phyloP scores from a whole-genome alignment of 2,888 invertebrate species.

The Cheilosia pagana region DNA sequence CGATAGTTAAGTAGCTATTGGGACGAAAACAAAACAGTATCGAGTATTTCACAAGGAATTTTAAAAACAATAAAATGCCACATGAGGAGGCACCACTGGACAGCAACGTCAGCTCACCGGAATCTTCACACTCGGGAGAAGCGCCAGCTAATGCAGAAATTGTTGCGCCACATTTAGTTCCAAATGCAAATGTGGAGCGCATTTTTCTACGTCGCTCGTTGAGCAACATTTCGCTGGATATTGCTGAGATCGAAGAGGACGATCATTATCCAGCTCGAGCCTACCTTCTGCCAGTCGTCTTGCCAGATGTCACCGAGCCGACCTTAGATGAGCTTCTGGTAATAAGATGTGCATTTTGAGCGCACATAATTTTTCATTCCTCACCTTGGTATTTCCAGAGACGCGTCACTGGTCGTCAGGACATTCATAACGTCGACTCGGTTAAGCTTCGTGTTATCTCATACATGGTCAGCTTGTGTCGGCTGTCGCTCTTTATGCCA shows the following conservation, averaged over 20 bases:
- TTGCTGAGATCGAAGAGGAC: conserved; percentile 79
- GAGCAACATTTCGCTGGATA: conserved; percentile 76
- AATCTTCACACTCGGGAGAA: conserved; percentile 80
- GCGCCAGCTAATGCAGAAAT: conserved; percentile 50
- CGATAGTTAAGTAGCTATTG: conserved; percentile 18
- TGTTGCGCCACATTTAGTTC: conserved; percentile 33
- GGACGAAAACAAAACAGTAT: conserved; percentile 16
- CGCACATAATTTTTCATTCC: background rate
- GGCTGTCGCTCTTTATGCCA: conserved; percentile 87
- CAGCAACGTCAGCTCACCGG: conserved; percentile 79
- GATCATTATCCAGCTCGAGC: conserved; percentile 80
- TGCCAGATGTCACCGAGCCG: conserved; percentile 84
- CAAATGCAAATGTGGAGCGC: conserved; percentile 44
- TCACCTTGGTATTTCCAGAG: conserved; percentile 79
- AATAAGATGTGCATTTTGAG: conserved; percentile 79
- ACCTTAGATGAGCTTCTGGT: conserved; percentile 86
- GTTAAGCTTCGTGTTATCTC: conserved; percentile 88
- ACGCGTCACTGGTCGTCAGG: conserved; percentile 83
- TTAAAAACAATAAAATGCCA: conserved; percentile 78
- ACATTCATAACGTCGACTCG: conserved; percentile 84
- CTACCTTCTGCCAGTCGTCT: conserved; percentile 85
- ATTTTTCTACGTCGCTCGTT: conserved; percentile 53
- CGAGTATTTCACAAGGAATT: background rate
- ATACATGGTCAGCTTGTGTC: conserved; percentile 86
- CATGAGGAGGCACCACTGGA: conserved; percentile 80